Conservation (phyloP, 2,888 invertebrate species). For the Lasioglossum villosulum region DNA sequence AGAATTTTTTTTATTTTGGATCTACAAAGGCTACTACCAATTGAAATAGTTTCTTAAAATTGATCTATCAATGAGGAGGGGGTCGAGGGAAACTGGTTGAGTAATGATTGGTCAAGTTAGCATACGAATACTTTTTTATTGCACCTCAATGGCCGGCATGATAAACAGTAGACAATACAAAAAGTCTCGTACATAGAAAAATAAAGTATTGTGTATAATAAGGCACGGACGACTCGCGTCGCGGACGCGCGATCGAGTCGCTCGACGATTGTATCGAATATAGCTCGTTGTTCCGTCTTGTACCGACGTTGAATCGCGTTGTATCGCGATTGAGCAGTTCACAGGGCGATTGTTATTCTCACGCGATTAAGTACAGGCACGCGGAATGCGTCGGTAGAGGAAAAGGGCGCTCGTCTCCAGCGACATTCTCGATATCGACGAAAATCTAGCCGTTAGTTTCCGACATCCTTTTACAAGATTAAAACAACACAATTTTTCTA, state of each 20-base stretch:
- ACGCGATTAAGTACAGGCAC: conserved; percentile 7
- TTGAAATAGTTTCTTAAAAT: no score
- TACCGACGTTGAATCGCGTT: not conserved
- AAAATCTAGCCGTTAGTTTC: not conserved
- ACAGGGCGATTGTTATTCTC: not conserved
- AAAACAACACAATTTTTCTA: not conserved
- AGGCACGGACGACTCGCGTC: conserved; percentile 15
- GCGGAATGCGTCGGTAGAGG: not conserved
- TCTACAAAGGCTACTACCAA: no score
- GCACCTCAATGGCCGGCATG: conserved; percentile 32
- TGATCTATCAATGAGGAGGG: no score
- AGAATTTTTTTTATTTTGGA: no score
- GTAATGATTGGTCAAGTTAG: not conserved
- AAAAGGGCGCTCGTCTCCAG: conserved; percentile 4
- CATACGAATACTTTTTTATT: conserved; percentile 49
- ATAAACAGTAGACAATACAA: conserved; percentile 40
- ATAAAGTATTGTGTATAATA: conserved; percentile 28
- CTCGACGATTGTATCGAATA: not conserved
- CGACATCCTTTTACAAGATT: not conserved
- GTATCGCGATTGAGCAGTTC: not conserved
- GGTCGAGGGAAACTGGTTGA: not conserved
- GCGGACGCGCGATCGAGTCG: conserved; percentile 9
- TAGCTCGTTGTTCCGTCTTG: not conserved
- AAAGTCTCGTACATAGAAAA: conserved; percentile 45
- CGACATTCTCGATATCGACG: not conserved